phyloP scores from a whole-genome alignment of 2,113 vertebrate species.

The Pampusana beccarii region DNA sequence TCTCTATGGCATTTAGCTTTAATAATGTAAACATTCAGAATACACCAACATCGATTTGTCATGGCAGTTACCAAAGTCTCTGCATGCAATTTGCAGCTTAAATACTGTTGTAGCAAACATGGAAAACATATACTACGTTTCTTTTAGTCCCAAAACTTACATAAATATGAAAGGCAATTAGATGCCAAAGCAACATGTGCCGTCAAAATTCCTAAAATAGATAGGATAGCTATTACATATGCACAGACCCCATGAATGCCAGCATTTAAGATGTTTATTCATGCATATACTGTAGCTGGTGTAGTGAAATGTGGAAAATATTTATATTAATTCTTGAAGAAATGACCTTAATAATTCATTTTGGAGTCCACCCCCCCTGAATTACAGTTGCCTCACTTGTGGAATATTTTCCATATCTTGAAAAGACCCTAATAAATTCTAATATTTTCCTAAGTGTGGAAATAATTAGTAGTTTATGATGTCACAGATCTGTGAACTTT shows the following conservation, averaged over 20 bases:
- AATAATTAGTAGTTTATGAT: constrained; percentile 60
- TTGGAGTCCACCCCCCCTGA: constrained; percentile 21
- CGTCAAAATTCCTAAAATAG: constrained; percentile 55
- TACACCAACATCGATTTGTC: not conserved
- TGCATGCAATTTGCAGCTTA: not conserved
- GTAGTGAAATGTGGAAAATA: constrained; percentile 41
- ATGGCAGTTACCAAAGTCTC: not conserved
- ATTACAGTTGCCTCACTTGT: constrained; percentile 43
- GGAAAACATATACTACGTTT: not conserved
- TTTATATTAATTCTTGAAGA: constrained; percentile 52
- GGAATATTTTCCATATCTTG: constrained; percentile 44
- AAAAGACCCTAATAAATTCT: constrained; percentile 56
- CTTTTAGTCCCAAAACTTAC: constrained; percentile 31
- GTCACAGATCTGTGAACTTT: constrained; percentile 39
- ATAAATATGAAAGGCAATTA: not conserved
- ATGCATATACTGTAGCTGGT: not conserved
- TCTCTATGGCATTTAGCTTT: constrained; percentile 3
- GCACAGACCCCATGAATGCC: not conserved
- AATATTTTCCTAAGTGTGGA: constrained; percentile 57
- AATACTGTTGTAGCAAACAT: not conserved
- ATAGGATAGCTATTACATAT: constrained; percentile 27
- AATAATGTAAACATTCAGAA: constrained; percentile 17
- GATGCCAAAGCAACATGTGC: not conserved
- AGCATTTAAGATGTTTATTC: constrained; percentile 28
- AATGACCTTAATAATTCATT: constrained; percentile 59